A percentile compares a stretch with the other conserved stretches of the same genome.
Conservation (phyloP, 1,140 invertebrate genomes). For the Scaptomyza hsui region DNA sequence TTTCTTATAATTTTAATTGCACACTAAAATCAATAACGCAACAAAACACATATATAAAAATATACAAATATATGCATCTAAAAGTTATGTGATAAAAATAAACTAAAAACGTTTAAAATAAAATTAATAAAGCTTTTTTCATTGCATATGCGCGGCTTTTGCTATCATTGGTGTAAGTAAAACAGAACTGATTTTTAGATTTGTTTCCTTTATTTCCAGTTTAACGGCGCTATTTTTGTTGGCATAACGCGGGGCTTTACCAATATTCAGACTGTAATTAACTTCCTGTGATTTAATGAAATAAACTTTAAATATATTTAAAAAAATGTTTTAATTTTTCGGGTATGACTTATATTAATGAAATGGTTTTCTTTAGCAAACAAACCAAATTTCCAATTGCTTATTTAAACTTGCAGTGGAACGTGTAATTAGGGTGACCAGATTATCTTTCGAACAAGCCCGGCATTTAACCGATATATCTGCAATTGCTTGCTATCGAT, state of each 20-base stretch:
- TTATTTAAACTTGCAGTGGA: too few relatives aligned
- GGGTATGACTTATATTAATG: too few relatives aligned
- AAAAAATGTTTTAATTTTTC: constrained; percentile 6
- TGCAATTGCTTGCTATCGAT: background rate
- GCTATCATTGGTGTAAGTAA: background rate
- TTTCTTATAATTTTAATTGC: constrained; percentile 42
- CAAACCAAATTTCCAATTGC: too few relatives aligned
- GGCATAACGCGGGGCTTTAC: constrained; percentile 11
- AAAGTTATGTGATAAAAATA: constrained; percentile 68
- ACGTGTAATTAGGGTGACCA: background rate
- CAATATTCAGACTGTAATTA: background rate
- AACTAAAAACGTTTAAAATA: constrained; percentile 56
- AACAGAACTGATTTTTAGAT: background rate
- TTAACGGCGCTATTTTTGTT: constrained; percentile 60
- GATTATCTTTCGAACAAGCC: background rate
- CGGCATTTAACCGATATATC: background rate
- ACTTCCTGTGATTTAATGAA: constrained; percentile 36
- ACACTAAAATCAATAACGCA: constrained; percentile 42
- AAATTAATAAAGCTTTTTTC: constrained; percentile 38
- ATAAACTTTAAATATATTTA: background rate
- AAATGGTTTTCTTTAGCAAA: too few relatives aligned
- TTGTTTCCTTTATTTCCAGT: constrained; percentile 52
- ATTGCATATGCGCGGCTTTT: constrained; percentile 18
- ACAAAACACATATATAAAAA: constrained; percentile 43
- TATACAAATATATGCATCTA: constrained; percentile 54